Evolutionary conservation across 2,797 vertebrate genomes (phyloP).

Genomic region (Lindbergichthys nudifrons): DNA sequence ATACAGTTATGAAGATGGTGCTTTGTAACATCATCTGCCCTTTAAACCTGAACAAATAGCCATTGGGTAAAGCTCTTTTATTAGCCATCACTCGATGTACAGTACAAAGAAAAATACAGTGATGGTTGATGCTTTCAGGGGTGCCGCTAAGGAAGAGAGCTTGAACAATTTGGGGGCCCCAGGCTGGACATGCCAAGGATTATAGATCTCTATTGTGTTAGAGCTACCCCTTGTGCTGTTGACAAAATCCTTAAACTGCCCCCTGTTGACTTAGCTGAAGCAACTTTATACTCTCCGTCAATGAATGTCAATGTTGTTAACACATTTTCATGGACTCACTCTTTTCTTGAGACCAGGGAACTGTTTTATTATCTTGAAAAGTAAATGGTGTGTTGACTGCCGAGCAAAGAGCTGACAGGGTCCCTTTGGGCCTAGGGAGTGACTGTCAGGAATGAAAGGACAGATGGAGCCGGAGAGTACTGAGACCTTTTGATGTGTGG

Average conservation of each 20-base stretch:
- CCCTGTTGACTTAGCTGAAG: constrained; percentile 28
- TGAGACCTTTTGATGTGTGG: constrained; percentile 66
- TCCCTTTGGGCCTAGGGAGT: constrained; percentile 43
- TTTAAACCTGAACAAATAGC: constrained; percentile 9
- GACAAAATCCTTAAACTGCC: constrained; percentile 37
- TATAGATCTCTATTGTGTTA: constrained; percentile 37
- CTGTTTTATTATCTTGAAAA: constrained; percentile 59
- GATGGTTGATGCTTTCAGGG: constrained; percentile 30
- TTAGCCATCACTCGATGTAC: constrained; percentile 12
- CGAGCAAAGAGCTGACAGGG: constrained; percentile 41
- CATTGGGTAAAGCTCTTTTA: constrained; percentile 8
- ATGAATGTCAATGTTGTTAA: constrained; percentile 53
- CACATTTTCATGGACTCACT: constrained; percentile 43
- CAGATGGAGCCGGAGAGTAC: constrained; percentile 54
- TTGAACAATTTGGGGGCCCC: background rate
- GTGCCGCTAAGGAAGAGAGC: constrained; percentile 2
- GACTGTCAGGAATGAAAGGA: constrained; percentile 60
- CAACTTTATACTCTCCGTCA: constrained; percentile 29
- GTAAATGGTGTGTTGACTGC: constrained; percentile 62
- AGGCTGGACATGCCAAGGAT: constrained; percentile 25
- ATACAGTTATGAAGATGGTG: constrained; percentile 3
- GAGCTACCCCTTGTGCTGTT: constrained; percentile 18
- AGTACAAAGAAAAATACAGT: constrained; percentile 16
- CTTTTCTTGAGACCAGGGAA: constrained; percentile 31
- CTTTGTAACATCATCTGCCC: constrained; percentile 5